Evolutionary conservation across 2,888 invertebrate species (phyloP), one percentile per base, ranked within the genome.

Genomic region (Rhynchonema sp.): DNA sequence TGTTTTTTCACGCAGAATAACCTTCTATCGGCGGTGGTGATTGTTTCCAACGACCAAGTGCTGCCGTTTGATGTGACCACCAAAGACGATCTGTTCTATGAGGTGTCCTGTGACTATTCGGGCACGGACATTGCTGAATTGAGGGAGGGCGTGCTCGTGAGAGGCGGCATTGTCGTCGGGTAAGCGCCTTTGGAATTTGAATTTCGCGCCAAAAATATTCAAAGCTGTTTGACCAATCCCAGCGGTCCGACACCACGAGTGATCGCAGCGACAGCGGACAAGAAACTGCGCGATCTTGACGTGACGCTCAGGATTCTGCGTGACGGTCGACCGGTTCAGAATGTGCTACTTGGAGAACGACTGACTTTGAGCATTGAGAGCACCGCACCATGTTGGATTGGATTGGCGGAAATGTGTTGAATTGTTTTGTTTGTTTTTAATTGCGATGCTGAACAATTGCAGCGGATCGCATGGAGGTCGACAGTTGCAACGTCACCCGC

Each of bases 1-100:
- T n/a, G n/a, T n/a, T n/a, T n/a, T n/a, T n/a, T n/a, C n/a, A n/a
- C n/a, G 13, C 59, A 70, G 67, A 63, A 67, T 46, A 64, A 63
- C 28, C 61, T 65, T 54, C 60, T 70, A 58, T 66, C 67, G 2
- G 66, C 65, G 20, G 66, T 71, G 6, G 54, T 71, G 27, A 68
- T 71, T 23, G 62, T 71, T 58, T 68, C 68, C 17, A 68, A 69
- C 58, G 71, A 71, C 57, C 62, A 65, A 20, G 68, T 70, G n/a
- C 55, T 66, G 25, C 71, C 71, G 1, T 66, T 65, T 28, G 69
- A 71, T 61, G 66, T 71, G 3, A 71, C 70, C n/a, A 71, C 71
- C 23, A 69, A 66, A 58, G 66, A 70, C 58, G 71, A 71, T 59
- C 62, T 72, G 3, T 69, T 70, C 61, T 69, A 63, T 56, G 62